These are phyloP conservation scores for Oasisia sp. DNA, from an alignment of 2,888 invertebrate species.

Conservation along the genomic window DNA sequence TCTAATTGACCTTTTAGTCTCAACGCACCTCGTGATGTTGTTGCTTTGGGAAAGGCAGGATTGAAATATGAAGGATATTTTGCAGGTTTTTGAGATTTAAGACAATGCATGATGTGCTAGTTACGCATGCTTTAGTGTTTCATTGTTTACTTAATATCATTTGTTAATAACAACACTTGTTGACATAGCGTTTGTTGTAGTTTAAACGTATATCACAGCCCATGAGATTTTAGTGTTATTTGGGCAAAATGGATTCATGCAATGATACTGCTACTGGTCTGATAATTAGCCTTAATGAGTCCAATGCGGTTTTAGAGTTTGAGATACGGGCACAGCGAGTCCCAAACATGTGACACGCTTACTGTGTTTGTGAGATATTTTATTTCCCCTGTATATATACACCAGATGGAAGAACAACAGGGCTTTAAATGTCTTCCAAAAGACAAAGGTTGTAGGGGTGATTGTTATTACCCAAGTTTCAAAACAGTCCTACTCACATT, in stretches of 20 bases:
- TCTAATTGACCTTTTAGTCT: neutral
- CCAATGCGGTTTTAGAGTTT: too few relatives aligned
- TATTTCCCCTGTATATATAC: too few relatives aligned
- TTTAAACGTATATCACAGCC: neutral
- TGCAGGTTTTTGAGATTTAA: neutral
- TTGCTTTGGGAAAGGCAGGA: neutral
- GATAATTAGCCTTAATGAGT: too few relatives aligned
- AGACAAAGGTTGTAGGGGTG: too few relatives aligned
- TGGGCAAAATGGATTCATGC: neutral
- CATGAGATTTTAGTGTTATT: neutral
- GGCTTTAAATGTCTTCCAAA: too few relatives aligned
- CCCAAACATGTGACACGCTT: too few relatives aligned
- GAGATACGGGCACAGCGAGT: too few relatives aligned
- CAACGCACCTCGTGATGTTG: neutral
- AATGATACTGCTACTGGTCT: too few relatives aligned
- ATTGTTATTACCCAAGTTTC: too few relatives aligned
- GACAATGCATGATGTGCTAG: neutral
- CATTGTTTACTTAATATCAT: neutral
- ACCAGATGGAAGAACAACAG: too few relatives aligned
- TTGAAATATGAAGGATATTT: neutral
- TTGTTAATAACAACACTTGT: neutral
- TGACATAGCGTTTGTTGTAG: neutral
- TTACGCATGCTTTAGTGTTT: neutral
- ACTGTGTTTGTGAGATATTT: too few relatives aligned
- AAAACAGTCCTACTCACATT: too few relatives aligned